Base-by-base conservation (phyloP, 2,888 invertebrate genomes). In the Drosophila anomalata region DNA sequence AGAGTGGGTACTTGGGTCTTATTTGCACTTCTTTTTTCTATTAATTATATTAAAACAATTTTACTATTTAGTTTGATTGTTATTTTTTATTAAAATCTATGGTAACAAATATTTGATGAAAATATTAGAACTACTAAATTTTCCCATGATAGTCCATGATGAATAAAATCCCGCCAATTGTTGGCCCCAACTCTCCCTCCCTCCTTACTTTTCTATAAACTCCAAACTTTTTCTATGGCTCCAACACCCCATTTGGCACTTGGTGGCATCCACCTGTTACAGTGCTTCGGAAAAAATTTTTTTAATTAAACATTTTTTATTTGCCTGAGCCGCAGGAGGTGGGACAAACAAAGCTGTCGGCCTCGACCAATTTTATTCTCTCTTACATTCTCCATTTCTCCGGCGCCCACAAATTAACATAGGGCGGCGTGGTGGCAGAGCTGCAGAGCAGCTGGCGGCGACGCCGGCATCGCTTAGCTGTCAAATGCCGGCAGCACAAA, bases 401-500 rank as follows among this genome's bases (percentile, higher is more conserved):
- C 2, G 9, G 6, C 41, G 6, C 42, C 41, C 44, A n/a, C 62
- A 87, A 83, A 83, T 83, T 83, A 83, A 86, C 87, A 83, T 88
- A 77, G 75, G 71, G 78, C 57, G 48, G 73, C 60, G 54, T 55
- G 58, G 60, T 46, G 56, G 59, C 29, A 22, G 75, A n/a, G 65
- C 44, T 53, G 59, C 29, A 22, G 74, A n/a, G 65, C 47, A 46
- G 67, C 56, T 54, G 26, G 33, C 68, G 54, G 42, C 53, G 17
- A 12, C 62, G 58, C 17, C 60, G 62, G 46, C 74, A 56, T 56
- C 59, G 58, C 5, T 71, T 78, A 78, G 87, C 84, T 83, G 83
- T 87, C 84, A 87, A 84, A 84, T 69, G 84, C 84, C 84, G 76
- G 78, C 75, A 68, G 71, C 71, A 46, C 54, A 71, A 82, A 77